phyloP scores from a whole-genome alignment of 2,888 invertebrate species.

The Lasioglossum malachurum region DNA sequence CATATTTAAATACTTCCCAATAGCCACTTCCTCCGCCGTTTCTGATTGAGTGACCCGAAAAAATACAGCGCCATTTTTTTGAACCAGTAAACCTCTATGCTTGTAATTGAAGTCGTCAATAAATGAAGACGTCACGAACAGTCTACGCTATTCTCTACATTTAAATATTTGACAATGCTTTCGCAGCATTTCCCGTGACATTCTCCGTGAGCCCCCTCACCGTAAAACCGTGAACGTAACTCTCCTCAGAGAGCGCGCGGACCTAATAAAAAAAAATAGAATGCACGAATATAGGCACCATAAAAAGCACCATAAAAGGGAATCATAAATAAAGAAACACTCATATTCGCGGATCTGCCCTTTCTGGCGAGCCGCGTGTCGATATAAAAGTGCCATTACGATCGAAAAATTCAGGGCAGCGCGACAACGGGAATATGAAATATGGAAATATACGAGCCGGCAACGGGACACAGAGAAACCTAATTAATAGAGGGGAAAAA shows the following conservation, averaged over 20 bases:
- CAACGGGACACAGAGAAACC: not conserved
- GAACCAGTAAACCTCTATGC: not conserved
- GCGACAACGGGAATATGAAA: not conserved
- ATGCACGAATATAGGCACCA: constrained; percentile 19
- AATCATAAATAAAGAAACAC: constrained; percentile 11
- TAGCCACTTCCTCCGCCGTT: no score
- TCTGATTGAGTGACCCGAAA: not conserved
- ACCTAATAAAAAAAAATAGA: constrained; percentile 11
- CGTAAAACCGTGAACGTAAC: constrained; percentile 12
- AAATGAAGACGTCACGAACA: not conserved
- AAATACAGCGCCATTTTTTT: not conserved
- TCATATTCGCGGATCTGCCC: not conserved
- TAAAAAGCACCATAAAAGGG: constrained; percentile 8
- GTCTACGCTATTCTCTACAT: not conserved
- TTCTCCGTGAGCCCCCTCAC: not conserved
- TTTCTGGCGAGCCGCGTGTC: not conserved
- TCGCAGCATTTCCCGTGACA: not conserved
- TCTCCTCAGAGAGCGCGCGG: not conserved
- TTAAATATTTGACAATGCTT: constrained; percentile 7
- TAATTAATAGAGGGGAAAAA: not conserved
- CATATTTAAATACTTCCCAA: no score
- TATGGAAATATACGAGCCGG: not conserved
- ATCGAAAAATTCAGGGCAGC: not conserved
- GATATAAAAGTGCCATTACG: constrained; percentile 9
- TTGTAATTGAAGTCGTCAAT: not conserved